Conservation (phyloP, 2,113 vertebrate species). For the Ploceus nigricollis region DNA sequence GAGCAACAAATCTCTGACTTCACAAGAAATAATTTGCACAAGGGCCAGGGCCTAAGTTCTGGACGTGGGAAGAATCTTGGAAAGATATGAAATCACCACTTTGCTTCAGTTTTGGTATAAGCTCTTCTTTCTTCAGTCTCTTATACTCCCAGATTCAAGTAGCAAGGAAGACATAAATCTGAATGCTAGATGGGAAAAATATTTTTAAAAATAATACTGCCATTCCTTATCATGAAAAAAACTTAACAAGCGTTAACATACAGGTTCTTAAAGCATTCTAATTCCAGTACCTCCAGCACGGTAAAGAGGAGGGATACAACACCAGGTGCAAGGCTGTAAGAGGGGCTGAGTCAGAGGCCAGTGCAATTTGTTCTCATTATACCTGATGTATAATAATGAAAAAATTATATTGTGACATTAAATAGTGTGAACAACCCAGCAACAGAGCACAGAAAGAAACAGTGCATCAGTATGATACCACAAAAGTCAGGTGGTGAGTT, state of each 20-base stretch:
- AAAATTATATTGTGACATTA: background rate
- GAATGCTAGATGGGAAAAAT: background rate
- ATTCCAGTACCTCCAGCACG: background rate
- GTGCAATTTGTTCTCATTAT: background rate
- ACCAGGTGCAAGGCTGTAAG: background rate
- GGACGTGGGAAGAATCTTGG: background rate
- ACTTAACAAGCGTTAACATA: background rate
- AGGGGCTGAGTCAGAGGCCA: background rate
- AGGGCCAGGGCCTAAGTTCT: background rate
- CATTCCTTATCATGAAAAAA: background rate
- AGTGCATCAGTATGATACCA: background rate
- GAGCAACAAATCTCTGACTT: background rate
- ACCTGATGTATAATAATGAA: background rate
- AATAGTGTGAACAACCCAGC: background rate
- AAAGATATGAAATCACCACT: background rate
- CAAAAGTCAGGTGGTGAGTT: background rate
- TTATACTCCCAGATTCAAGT: background rate
- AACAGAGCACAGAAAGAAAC: background rate
- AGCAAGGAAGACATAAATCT: background rate
- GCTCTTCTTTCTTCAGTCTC: background rate
- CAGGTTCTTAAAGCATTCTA: background rate
- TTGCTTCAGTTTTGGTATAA: background rate
- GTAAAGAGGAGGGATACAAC: background rate
- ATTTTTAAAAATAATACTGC: background rate
- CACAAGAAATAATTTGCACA: background rate